These are phyloP conservation scores for Andrena bucephala DNA, from an alignment of 2,888 invertebrate genomes.

Conservation along the genomic window DNA sequence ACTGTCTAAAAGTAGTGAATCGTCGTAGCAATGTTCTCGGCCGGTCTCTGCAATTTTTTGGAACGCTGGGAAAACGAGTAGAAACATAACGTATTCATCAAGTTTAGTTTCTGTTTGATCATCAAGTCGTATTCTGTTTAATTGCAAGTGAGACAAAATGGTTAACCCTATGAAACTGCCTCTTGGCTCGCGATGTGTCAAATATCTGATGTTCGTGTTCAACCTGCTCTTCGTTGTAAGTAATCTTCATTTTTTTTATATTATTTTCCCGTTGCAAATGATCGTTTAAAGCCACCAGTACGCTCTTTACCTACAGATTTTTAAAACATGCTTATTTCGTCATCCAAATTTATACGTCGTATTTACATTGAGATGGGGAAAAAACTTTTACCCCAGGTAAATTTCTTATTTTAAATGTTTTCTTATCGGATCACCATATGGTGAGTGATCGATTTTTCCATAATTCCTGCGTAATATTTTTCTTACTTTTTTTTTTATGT, in stretches of 20 bases:
- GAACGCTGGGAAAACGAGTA: constrained; percentile 18
- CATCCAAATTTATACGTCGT: neutral
- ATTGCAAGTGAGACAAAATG: constrained; percentile 52
- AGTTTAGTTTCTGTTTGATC: neutral
- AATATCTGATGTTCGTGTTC: constrained; percentile 90
- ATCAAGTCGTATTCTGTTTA: neutral
- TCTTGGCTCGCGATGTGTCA: constrained; percentile 87
- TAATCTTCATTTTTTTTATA: constrained; percentile 60
- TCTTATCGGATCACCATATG: neutral
- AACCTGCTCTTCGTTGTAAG: constrained; percentile 92
- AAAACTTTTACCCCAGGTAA: neutral
- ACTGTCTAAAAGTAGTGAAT: constrained; percentile 51
- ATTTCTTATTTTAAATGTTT: neutral
- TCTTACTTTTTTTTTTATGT: neutral
- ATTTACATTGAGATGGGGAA: too few species aligned
- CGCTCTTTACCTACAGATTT: neutral
- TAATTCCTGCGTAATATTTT: neutral
- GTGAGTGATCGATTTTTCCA: neutral
- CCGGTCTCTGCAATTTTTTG: constrained; percentile 50
- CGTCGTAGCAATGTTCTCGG: constrained; percentile 43
- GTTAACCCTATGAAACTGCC: constrained; percentile 76
- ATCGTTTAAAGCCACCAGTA: too few species aligned
- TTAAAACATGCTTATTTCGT: neutral
- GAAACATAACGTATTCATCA: neutral
- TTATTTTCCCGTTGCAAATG: neutral